Conservation (phyloP, 2,888 invertebrate genomes). For the Rhaphigaster nebulosa region DNA sequence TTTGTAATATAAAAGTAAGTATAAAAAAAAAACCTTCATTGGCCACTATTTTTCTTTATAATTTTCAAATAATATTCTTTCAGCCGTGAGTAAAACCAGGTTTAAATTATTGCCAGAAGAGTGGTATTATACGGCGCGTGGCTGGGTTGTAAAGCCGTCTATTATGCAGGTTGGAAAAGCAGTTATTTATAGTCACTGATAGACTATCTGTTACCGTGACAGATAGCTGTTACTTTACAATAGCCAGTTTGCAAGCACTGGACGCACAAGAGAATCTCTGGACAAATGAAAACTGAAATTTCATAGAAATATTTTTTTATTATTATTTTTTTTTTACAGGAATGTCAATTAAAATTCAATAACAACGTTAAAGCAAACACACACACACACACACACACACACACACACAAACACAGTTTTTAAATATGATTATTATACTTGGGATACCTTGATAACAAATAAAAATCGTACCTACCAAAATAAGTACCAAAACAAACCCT, state of each 20-base stretch:
- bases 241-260: not conserved
- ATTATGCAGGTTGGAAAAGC: constrained; percentile 9
- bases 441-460: too few relatives aligned
- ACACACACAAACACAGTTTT: too few relatives aligned
- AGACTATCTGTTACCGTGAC: not conserved
- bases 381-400: too few relatives aligned
- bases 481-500: too few relatives aligned
- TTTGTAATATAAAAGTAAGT: too few relatives aligned
- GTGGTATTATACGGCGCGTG: not conserved
- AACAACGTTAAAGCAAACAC: too few relatives aligned
- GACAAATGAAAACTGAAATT: not conserved
- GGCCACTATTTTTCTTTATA: not conserved
- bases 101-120: not conserved
- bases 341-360: too few relatives aligned
- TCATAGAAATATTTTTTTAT: not conserved
- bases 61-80: not conserved
- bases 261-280: not conserved
- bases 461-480: too few relatives aligned
- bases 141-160: not conserved
- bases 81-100: not conserved
- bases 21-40: not conserved
- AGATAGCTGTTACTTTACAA: constrained; percentile 25
- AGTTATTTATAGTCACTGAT: constrained; percentile 4
- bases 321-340: too few relatives aligned
- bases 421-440: too few relatives aligned